These are phyloP conservation scores for Dryobates pubescens DNA, from an alignment of 2,797 vertebrate genomes.

Conservation along the genomic window DNA sequence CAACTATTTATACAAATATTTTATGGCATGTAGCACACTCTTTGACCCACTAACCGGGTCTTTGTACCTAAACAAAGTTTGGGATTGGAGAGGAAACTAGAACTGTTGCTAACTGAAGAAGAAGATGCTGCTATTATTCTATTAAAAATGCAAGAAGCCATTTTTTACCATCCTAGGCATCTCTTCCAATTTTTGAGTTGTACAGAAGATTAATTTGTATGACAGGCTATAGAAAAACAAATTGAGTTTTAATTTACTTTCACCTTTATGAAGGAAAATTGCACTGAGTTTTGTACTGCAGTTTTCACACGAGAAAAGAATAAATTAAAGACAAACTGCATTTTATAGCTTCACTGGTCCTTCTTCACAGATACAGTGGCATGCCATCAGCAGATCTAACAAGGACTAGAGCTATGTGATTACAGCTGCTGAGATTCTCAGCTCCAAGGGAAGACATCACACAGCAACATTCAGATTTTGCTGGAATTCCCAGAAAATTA, in stretches of 20 bases:
- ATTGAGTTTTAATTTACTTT: background rate
- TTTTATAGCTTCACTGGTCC: background rate
- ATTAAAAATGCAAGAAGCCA: background rate
- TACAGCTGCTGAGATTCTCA: background rate
- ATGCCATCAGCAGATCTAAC: background rate
- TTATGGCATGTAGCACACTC: background rate
- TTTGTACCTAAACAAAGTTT: background rate
- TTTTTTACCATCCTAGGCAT: background rate
- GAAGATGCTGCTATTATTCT: background rate
- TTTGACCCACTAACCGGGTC: background rate
- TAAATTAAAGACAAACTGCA: background rate
- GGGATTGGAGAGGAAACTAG: background rate
- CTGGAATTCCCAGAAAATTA: background rate
- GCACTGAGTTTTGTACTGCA: background rate
- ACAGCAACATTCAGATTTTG: background rate
- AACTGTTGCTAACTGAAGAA: background rate
- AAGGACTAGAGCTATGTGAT: background rate
- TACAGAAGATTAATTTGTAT: background rate
- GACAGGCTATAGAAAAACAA: background rate
- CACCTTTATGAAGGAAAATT: background rate
- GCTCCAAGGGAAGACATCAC: background rate
- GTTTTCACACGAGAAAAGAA: background rate
- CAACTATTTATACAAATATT: background rate
- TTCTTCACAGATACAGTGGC: background rate
- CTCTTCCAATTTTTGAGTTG: background rate